Evolutionary conservation across 2,797 vertebrate species (phyloP).

Genomic region (Fratercula arctica): DNA sequence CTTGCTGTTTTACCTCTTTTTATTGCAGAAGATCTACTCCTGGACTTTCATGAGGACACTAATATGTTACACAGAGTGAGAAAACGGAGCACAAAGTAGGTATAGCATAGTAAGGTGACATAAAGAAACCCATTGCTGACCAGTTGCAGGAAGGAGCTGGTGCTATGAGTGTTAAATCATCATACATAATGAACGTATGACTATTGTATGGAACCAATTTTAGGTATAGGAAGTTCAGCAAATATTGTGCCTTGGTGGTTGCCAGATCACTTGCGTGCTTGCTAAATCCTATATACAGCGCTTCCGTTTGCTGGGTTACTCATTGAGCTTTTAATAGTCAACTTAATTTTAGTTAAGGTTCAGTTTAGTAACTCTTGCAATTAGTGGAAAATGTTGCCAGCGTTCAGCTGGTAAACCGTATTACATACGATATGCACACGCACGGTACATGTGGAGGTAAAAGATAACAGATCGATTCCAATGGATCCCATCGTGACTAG

Average conservation of each 20-base stretch:
- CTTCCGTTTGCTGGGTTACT: conserved; percentile 59
- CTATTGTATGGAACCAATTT: conserved; percentile 17
- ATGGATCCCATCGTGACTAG: conserved; percentile 89
- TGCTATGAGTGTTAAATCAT: not conserved
- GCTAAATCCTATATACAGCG: conserved; percentile 14
- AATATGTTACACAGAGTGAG: not conserved
- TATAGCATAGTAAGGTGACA: not conserved
- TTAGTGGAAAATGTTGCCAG: conserved; percentile 64
- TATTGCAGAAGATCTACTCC: not conserved
- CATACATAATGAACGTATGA: not conserved
- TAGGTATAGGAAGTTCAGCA: conserved; percentile 43
- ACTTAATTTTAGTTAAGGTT: conserved; percentile 74
- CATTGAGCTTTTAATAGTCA: conserved; percentile 70
- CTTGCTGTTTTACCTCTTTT: not conserved
- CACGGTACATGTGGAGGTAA: conserved; percentile 42
- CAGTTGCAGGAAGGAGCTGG: not conserved
- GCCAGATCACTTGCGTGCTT: conserved; percentile 20
- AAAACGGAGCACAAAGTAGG: not conserved
- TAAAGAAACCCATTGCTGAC: not conserved
- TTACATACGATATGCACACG: not conserved
- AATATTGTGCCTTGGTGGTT: conserved; percentile 2
- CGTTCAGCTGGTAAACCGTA: conserved; percentile 37
- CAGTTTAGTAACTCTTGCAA: conserved; percentile 70
- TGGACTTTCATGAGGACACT: not conserved
- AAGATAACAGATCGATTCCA: conserved; percentile 86